A percentile compares a stretch with the other conserved stretches of the same genome.
Evolutionary conservation across 2,888 invertebrate species (phyloP).

Genomic region (Andricus quercusramuli): DNA sequence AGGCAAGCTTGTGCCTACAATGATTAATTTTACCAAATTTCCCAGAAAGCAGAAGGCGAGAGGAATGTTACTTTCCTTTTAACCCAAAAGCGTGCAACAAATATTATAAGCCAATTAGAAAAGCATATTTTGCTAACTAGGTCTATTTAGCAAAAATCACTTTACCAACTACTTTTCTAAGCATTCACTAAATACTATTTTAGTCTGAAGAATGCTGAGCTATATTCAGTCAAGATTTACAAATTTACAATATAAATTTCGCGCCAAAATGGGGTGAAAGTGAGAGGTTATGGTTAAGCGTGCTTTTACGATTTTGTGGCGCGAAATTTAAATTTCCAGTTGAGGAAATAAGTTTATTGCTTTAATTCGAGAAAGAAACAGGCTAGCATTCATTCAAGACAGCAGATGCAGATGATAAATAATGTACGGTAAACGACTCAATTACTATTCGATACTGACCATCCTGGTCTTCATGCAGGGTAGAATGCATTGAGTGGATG

Average conservation of each 20-base stretch:
- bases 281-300: no score
- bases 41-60: conserved; percentile 1
- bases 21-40: neutral
- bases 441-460: conserved; percentile 78
- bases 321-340: no score
- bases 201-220: neutral
- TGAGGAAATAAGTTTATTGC: neutral
- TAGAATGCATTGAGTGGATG: conserved; percentile 78
- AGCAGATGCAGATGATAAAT: neutral
- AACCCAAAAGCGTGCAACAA: conserved; percentile 5
- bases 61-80: neutral
- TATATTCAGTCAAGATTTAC: no score
- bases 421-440: conserved; percentile 42
- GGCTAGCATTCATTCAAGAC: neutral
- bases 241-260: neutral
- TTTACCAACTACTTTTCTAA: neutral
- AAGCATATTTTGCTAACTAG: neutral
- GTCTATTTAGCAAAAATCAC: neutral
- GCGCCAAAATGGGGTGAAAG: no score
- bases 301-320: no score
- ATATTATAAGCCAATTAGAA: neutral
- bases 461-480: conserved; percentile 79
- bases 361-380: neutral
- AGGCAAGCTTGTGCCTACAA: neutral
- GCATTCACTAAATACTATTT: neutral